Conservation (phyloP, 35 echinoderm and acorn worm species). For the Lytechinus variegatus region DNA sequence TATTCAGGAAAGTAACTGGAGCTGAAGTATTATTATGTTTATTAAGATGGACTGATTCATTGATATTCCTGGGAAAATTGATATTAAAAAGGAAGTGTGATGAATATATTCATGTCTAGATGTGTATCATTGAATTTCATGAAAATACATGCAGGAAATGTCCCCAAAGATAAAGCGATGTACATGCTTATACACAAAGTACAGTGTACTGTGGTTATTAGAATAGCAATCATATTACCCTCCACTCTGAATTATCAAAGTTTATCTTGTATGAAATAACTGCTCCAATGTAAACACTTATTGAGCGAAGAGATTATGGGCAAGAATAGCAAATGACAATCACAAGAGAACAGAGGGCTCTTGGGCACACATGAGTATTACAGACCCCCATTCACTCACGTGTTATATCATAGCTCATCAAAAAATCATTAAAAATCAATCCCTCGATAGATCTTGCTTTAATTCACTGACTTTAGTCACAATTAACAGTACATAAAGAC, state of each 20-base stretch:
- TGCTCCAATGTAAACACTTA: not conserved
- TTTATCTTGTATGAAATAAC: conserved; percentile 11
- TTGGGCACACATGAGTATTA: no score
- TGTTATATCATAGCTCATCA: no score
- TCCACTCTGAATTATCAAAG: not conserved
- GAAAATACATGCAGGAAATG: not conserved
- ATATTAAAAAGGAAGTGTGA: not conserved
- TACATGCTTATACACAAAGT: not conserved
- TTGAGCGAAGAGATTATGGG: not conserved
- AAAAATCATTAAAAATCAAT: no score
- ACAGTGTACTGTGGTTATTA: not conserved
- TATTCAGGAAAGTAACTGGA: no score
- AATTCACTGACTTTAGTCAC: no score
- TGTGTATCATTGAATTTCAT: not conserved
- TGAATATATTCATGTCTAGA: not conserved
- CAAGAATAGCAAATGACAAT: not conserved
- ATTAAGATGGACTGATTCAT: no score
- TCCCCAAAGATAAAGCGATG: not conserved
- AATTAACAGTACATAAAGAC: no score
- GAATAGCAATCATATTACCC: not conserved
- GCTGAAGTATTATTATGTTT: no score
- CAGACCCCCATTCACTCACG: no score
- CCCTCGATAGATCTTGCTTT: no score
- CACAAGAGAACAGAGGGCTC: not conserved
- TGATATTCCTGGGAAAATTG: no score